Base-by-base conservation (phyloP, 2,888 invertebrate genomes). In the Loripinus fragilis region DNA sequence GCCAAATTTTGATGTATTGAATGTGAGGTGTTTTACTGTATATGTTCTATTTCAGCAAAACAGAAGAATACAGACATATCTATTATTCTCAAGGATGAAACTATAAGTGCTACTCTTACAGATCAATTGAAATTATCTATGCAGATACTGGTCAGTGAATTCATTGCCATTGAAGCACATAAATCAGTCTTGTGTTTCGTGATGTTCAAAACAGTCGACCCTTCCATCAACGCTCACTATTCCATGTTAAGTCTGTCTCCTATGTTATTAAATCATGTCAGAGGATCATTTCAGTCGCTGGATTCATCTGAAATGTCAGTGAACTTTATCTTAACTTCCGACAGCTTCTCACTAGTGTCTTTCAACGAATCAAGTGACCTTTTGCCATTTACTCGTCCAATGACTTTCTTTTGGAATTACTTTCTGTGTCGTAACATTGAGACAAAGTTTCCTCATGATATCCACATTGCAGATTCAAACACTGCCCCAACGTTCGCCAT, bases 361-460 rank as follows among this genome's bases (percentile, higher is more conserved):
- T 71, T 84, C 38, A 78, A 81, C 30, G n/a, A 73, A 33, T 71
- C 79, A 52, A 50, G 41, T n/a, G 66, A 64, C 17, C 38, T 65
- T 30, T 17, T 74, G 10, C 80, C 78, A 30, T 81, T 81, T 48
- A 23, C 66, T 33, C 42, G 66, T 55, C 78, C 79, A 28, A 80
- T 84, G 84, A 74, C 73, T 0, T 84, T 67, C 33, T 76, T 67
- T 41, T 81, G 81, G 84, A 75, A 74, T 66, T 67, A 67, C 35
- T 84, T 78, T 67, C 71, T 84, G 45, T 71, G 73, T 69, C 74
- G 71, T 41, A 74, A 71, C 23, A 55, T 80, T 35, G 7, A 55
- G 30, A 23, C 81, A 0, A 33, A 64, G 23, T 23, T 15, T 23
- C 81, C 84, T 1, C 50, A 70, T 33, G 38, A 35, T 7, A 30